A percentile compares a stretch with the other conserved stretches of the same genome.
These are phyloP conservation scores for Neodiprion pinetum DNA, from an alignment of 1,140 invertebrate species.

Conservation along the genomic window DNA sequence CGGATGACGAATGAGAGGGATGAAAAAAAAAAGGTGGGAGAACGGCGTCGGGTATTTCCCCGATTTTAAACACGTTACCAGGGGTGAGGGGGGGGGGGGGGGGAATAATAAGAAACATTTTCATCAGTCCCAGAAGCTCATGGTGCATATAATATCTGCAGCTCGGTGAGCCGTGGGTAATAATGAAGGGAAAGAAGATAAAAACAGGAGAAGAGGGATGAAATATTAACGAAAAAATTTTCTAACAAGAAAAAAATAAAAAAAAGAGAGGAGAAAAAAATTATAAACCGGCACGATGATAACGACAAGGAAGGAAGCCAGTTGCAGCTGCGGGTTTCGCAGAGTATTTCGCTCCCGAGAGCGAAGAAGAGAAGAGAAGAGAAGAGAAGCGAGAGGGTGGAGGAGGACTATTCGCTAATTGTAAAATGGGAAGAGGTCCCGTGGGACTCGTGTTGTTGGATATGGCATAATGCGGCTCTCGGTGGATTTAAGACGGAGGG, in stretches of 20 bases:
- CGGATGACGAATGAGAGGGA: background rate
- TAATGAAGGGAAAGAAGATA: constrained; percentile 18
- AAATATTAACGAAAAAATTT: constrained; percentile 10
- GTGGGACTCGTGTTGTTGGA: constrained; percentile 24
- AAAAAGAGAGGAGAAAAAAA: background rate
- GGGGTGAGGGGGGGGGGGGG: background rate
- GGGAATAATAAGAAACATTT: constrained; percentile 17
- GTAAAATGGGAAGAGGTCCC: constrained; percentile 30
- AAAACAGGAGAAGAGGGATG: constrained; percentile 2
- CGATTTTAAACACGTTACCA: too few relatives aligned
- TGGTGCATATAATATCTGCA: background rate
- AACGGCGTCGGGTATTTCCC: background rate
- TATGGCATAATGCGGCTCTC: constrained; percentile 8
- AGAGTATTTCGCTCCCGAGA: background rate
- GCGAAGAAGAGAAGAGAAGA: background rate
- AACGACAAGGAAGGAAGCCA: too few relatives aligned
- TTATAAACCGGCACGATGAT: background rate
- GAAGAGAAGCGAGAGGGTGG: constrained; percentile 12
- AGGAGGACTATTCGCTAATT: constrained; percentile 27
- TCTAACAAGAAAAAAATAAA: too few relatives aligned
- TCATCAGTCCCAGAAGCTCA: constrained; percentile 21
- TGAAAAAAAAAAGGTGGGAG: background rate
- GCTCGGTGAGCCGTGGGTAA: constrained; percentile 23
- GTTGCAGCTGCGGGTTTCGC: background rate
- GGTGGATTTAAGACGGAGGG: background rate